These are phyloP conservation scores for Tringa solitaria DNA, from an alignment of 2,113 vertebrate genomes.

Conservation along the genomic window DNA sequence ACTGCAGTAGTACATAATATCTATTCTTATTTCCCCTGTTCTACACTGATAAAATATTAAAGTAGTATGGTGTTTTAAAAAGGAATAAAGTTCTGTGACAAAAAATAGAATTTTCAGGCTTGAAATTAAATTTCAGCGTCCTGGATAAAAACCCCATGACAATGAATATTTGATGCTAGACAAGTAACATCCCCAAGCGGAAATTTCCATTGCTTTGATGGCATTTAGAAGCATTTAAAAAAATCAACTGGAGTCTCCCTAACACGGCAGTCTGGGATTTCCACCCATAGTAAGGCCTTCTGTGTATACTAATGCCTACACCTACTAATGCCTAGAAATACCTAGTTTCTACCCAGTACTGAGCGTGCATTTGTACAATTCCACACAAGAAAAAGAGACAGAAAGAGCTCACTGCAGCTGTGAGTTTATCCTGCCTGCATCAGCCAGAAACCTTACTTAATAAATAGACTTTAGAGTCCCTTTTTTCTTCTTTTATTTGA, in stretches of 20 bases:
- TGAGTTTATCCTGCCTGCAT: not conserved
- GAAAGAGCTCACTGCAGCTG: not conserved
- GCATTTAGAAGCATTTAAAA: not conserved
- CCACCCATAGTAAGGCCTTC: not conserved
- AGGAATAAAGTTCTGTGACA: not conserved
- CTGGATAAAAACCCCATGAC: not conserved
- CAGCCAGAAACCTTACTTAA: not conserved
- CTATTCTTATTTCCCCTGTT: not conserved
- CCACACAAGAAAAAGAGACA: not conserved
- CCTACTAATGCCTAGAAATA: not conserved
- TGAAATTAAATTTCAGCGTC: not conserved
- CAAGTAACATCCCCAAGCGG: not conserved
- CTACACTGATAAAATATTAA: not conserved
- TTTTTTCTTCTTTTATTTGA: not conserved
- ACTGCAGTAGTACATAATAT: not conserved
- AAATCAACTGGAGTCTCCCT: not conserved
- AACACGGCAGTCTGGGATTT: not conserved
- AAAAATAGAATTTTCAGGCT: not conserved
- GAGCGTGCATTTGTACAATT: not conserved
- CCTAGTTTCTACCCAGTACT: not conserved
- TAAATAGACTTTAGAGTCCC: not conserved
- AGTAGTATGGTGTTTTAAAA: not conserved
- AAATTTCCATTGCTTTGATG: not conserved
- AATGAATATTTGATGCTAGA: not conserved
- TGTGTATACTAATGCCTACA: too few species aligned